A percentile compares a stretch with the other conserved stretches of the same genome.
Evolutionary conservation across 2,888 invertebrate species (phyloP).

Genomic region (Zootermopsis nevadensis): DNA sequence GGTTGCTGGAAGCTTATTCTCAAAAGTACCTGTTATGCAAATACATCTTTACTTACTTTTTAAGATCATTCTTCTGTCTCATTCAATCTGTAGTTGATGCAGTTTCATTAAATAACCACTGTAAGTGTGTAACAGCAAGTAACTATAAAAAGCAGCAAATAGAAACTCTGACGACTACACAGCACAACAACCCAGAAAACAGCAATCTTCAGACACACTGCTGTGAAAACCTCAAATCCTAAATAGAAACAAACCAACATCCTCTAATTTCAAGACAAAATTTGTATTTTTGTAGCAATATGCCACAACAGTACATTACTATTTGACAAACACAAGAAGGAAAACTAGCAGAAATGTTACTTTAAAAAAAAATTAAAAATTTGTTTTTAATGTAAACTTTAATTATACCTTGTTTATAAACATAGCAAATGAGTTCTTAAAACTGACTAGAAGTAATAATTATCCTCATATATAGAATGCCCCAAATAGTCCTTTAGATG

Average conservation of each 20-base stretch:
- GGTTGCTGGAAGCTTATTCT: too few relatives aligned
- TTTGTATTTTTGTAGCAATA: neutral
- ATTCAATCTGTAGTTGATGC: too few relatives aligned
- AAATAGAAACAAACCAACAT: neutral
- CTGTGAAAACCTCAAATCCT: too few relatives aligned
- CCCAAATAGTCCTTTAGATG: neutral
- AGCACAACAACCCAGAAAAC: too few relatives aligned
- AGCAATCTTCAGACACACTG: too few relatives aligned
- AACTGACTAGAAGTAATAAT: neutral
- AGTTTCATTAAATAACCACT: too few relatives aligned
- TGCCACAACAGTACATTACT: neutral
- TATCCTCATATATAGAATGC: neutral
- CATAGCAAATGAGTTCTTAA: neutral
- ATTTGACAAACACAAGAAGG: neutral
- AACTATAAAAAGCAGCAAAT: too few relatives aligned
- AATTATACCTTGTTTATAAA: neutral
- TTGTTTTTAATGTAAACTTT: neutral
- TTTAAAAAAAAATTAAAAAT: neutral
- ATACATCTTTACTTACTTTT: too few relatives aligned
- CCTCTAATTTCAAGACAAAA: neutral
- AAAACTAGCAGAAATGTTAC: neutral
- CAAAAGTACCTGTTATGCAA: too few relatives aligned
- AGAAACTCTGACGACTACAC: too few relatives aligned
- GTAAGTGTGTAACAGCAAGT: too few relatives aligned
- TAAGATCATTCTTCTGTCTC: too few relatives aligned